phyloP scores from a whole-genome alignment of 2,113 vertebrate genomes.

The Semicossyphus pulcher region DNA sequence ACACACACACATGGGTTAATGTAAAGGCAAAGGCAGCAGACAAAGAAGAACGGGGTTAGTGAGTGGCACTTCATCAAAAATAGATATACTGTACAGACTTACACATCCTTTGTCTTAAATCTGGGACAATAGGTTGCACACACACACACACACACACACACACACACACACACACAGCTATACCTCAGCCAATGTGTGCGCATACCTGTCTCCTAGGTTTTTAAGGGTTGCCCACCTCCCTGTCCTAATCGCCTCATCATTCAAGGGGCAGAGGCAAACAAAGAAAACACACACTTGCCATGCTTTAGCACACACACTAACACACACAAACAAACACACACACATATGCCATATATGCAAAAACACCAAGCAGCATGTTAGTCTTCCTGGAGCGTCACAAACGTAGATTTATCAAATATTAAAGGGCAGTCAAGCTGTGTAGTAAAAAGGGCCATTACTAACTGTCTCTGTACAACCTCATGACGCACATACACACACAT shows the following conservation, averaged over 20 bases:
- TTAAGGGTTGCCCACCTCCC: slow-evolving; percentile 15
- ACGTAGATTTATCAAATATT: slow-evolving; percentile 67
- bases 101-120: slow-evolving; percentile 66
- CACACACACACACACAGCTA: neutral
- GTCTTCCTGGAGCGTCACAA: slow-evolving; percentile 43
- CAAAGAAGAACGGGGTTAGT: neutral
- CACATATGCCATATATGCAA: neutral
- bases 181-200: slow-evolving; percentile 4
- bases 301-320: neutral
- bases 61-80: slow-evolving; percentile 72
- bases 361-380: slow-evolving; percentile 12
- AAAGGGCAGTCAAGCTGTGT: slow-evolving; percentile 54
- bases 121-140: slow-evolving; percentile 43
- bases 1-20: neutral
- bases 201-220: slow-evolving; percentile 7
- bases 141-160: neutral
- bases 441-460: slow-evolving; percentile 55
- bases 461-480: slow-evolving; percentile 13
- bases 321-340: slow-evolving; percentile 1
- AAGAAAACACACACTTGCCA: slow-evolving; percentile 41
- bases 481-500: too few relatives aligned
- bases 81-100: slow-evolving; percentile 56
- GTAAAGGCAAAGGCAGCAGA: slow-evolving; percentile 10
- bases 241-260: slow-evolving; percentile 37
- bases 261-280: slow-evolving; percentile 54